phyloP scores from a whole-genome alignment of 1,140 invertebrate genomes.

The Drosophila orosa region DNA sequence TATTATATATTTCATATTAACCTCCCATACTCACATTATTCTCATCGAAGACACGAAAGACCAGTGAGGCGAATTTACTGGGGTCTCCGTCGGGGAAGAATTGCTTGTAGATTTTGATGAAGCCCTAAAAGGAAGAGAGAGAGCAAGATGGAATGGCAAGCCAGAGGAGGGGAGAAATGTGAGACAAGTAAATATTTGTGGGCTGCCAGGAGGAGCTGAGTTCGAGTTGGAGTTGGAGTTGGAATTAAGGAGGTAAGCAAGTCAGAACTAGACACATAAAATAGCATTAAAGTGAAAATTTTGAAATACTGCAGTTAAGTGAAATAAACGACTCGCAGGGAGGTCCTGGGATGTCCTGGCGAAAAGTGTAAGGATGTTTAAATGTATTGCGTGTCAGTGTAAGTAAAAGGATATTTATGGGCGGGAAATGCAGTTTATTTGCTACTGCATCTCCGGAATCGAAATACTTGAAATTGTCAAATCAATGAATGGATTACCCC shows the following conservation, averaged over 20 bases:
- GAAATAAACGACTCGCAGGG: slow-evolving; percentile 43
- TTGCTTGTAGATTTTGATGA: slow-evolving; percentile 99
- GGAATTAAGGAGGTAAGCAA: slow-evolving; percentile 20
- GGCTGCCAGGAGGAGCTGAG: neutral
- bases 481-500: slow-evolving; percentile 40
- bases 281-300: slow-evolving; percentile 49
- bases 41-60: slow-evolving; percentile 99
- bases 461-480: slow-evolving; percentile 46
- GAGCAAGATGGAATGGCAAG: neutral
- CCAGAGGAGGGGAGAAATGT: slow-evolving; percentile 11
- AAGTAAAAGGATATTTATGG: slow-evolving; percentile 17
- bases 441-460: slow-evolving; percentile 17
- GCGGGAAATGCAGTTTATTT: slow-evolving; percentile 5
- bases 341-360: neutral
- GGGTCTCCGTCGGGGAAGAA: slow-evolving; percentile 99
- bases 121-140: slow-evolving; percentile 88
- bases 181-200: slow-evolving; percentile 21
- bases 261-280: slow-evolving; percentile 49
- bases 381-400: slow-evolving; percentile 1
- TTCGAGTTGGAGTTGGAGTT: neutral
- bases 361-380: no score
- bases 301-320: slow-evolving; percentile 38
- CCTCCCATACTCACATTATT: slow-evolving; percentile 93
- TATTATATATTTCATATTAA: neutral
- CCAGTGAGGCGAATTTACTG: slow-evolving; percentile 97